A percentile compares a stretch with the other conserved stretches of the same genome.
Conservation (phyloP, 2,797 vertebrate genomes). For the Heterohyrax brucei region DNA sequence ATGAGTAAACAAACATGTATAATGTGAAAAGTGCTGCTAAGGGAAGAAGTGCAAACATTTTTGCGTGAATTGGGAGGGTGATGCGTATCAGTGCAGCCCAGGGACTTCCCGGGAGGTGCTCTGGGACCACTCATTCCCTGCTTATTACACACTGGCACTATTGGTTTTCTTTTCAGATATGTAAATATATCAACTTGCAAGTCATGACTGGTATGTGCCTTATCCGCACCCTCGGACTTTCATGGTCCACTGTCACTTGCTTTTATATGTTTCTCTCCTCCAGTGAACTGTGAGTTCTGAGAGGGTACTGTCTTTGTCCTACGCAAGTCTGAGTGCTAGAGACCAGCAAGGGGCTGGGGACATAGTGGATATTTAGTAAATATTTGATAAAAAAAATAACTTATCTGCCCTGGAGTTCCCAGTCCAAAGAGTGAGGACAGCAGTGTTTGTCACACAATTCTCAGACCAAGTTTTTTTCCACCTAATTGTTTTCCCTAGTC, state of each 20-base stretch:
- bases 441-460: neutral
- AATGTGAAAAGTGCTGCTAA: neutral
- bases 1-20: neutral
- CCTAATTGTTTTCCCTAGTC: neutral
- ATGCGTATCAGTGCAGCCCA: rapidly evolving
- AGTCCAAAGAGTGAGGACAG: neutral
- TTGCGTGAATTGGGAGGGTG: neutral
- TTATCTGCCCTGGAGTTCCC: neutral
- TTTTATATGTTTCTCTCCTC: neutral
- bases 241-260: neutral
- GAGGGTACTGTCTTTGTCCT: neutral
- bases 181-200: neutral
- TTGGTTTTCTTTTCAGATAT: slow-evolving; percentile 20
- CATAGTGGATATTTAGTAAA: slow-evolving; percentile 39
- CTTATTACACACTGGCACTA: neutral
- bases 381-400: slow-evolving; percentile 8
- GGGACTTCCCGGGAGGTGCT: neutral
- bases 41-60: neutral
- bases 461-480: neutral
- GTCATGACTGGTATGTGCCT: neutral
- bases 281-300: slow-evolving; percentile 53
- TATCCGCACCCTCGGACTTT: neutral
- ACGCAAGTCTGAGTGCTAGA: slow-evolving; percentile 16
- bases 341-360: neutral
- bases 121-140: neutral